Evolutionary conservation across 2,888 invertebrate species (phyloP), one percentile per base, ranked within the genome.

Genomic region (Gymnoscelis rufifasciata): DNA sequence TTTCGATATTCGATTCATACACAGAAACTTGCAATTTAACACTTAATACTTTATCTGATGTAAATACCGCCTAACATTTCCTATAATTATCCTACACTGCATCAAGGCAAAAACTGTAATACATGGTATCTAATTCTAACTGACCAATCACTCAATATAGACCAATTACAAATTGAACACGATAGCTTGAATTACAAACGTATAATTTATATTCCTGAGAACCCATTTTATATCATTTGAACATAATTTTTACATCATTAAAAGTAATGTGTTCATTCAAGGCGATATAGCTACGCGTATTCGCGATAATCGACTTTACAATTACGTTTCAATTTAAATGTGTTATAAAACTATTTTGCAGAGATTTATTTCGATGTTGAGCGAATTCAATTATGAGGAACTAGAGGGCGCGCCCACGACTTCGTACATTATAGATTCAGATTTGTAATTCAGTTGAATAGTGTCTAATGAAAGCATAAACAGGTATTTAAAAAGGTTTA

Each of bases 241-340:
- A 49, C 57, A 54, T 54, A 56, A 56, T 58, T 58, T 58, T 52
- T 50, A 38, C 38, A 54, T 54, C 56, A 56, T 58, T 57, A 53
- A 45, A 44, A 45, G 42, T 57, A 55, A 57, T 57, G 50, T 44
- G 43, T 40, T 43, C 45, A 47, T 54, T 56, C 54, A 58, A 58
- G 56, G 65, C 61, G 48, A 58, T 54, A 41, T 57, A 7, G 57
- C 62, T 56, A 56, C 47, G 53, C 54, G 49, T 54, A 51, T 54
- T 48, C 2, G 19, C 54, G 57, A 55, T 56, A 56, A 57, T 19
- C 59, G 52, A 61, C 53, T n/a, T n/a, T n/a, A n/a, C n/a, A n/a
- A n/a, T n/a, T n/a, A n/a, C n/a, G n/a, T n/a, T n/a, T n/a, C n/a
- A n/a, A n/a, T n/a, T n/a, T n/a, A n/a, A n/a, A n/a, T n/a, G n/a